These are phyloP conservation scores for Atherinosoma microstoma DNA, from an alignment of 2,797 vertebrate species.

Conservation along the genomic window DNA sequence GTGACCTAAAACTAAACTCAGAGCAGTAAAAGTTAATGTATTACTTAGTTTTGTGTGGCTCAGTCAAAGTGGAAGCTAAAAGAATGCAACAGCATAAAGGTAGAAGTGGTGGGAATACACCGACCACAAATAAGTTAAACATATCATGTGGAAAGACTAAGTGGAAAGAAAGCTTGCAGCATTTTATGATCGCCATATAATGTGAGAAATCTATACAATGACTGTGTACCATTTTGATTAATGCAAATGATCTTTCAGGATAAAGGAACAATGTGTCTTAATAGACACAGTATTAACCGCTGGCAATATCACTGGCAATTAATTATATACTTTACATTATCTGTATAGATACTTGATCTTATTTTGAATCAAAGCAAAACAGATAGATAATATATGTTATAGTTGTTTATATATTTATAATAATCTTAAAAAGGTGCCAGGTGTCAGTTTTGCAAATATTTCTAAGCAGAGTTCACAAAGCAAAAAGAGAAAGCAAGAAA, in stretches of 20 bases:
- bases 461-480: constrained; percentile 1
- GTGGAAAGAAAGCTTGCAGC: background rate
- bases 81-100: background rate
- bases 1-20: background rate
- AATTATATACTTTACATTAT: background rate
- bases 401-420: background rate
- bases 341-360: background rate
- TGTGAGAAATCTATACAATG: background rate
- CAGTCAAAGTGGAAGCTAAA: background rate
- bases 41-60: background rate
- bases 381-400: background rate
- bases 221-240: background rate
- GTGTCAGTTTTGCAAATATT: constrained; percentile 2
- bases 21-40: background rate
- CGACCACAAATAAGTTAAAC: constrained; percentile 6
- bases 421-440: background rate
- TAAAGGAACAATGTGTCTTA: background rate
- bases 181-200: background rate
- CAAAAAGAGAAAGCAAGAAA: background rate
- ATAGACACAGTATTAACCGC: too few species aligned
- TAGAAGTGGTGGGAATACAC: constrained; percentile 2
- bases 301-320: background rate
- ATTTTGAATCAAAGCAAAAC: background rate
- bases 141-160: constrained; percentile 15
- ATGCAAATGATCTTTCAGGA: background rate